Base-by-base conservation (phyloP, 2,113 vertebrate species). In the Sardina pilchardus region DNA sequence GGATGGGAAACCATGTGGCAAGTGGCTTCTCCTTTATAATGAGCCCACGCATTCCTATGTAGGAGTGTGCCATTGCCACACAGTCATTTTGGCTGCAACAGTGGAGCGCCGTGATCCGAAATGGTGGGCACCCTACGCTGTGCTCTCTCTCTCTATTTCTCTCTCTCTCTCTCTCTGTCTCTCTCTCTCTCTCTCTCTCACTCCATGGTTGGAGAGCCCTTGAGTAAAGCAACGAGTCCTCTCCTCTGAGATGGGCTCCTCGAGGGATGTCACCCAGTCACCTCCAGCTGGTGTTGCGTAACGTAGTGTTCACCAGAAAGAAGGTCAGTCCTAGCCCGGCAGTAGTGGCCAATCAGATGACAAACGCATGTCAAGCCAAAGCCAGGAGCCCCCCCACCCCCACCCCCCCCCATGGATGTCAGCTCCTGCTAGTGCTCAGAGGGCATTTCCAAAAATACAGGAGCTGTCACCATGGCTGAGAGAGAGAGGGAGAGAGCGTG, bases 361-460 rank as follows among this genome's bases (percentile, higher is more conserved):
- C 63, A 81, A 81, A 59, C 21, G 47, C 81, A 75, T 45, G 39
- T 85, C 78, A 87, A 82, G n/a, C 48, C 71, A 34, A 78, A 78
- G 30, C 59, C 71, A 39, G 75, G 39, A 63, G 82, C 80, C n/a
- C n/a, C n/a, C n/a, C n/a, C n/a, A n/a, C n/a, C n/a, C n/a, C n/a
- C n/a, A n/a, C n/a, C n/a, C n/a, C 83, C 63, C 50, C 82, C 85
- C 86, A 53, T 26, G 81, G 83, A 85, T 82, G 47, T 53, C 84
- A 75, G 82, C 81, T 8, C 43, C n/a, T n/a, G 36, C 44, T 75
- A 75, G 45, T 50, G 34, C 39, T 87, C 56, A 71, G 81, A 81
- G 42, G 36, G 34, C 56, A 45, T 82, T 81, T 82, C 82, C 87
- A 36, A 71, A 86, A 88, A 88, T 88, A 86, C 85, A 39, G 34